These are phyloP conservation scores for Barbus barbus DNA, from an alignment of 2,113 vertebrate species.

Conservation along the genomic window DNA sequence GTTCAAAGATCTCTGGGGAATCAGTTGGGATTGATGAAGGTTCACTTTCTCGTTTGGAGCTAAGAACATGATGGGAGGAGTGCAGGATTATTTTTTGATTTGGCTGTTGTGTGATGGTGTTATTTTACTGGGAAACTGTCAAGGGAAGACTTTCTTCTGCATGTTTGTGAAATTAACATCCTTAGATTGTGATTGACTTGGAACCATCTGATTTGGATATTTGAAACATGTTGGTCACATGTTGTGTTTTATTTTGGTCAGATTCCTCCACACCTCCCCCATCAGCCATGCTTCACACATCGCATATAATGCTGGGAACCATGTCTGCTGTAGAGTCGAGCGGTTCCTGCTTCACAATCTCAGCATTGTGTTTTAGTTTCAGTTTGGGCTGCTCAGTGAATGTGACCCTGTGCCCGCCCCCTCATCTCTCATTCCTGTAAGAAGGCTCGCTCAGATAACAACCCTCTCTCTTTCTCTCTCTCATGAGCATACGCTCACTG, in stretches of 20 bases:
- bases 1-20: conserved; percentile 36
- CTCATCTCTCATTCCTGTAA: conserved; percentile 36
- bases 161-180: not conserved
- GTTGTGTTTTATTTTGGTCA: not conserved
- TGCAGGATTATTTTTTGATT: conserved; percentile 5
- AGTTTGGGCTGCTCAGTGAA: conserved; percentile 39
- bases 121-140: conserved; percentile 20
- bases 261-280: not conserved
- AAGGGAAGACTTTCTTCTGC: not conserved
- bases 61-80: not conserved
- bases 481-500: not conserved
- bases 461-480: conserved; percentile 4
- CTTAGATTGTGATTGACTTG: not conserved
- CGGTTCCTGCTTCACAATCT: conserved; percentile 38
- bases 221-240: not conserved
- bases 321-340: not conserved
- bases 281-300: not conserved
- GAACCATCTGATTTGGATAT: not conserved
- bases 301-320: conserved; percentile 1
- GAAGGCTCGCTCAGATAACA: conserved; percentile 50
- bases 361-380: conserved; percentile 32
- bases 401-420: conserved; percentile 34
- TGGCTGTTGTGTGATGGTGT: conserved; percentile 16
- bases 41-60: conserved; percentile 23
- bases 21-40: conserved; percentile 35